Percentiles rank a stretch among this genome's conserved stretches.
Evolutionary conservation across 2,888 invertebrate species (phyloP).

Genomic region (Camptogramma bilineatum): DNA sequence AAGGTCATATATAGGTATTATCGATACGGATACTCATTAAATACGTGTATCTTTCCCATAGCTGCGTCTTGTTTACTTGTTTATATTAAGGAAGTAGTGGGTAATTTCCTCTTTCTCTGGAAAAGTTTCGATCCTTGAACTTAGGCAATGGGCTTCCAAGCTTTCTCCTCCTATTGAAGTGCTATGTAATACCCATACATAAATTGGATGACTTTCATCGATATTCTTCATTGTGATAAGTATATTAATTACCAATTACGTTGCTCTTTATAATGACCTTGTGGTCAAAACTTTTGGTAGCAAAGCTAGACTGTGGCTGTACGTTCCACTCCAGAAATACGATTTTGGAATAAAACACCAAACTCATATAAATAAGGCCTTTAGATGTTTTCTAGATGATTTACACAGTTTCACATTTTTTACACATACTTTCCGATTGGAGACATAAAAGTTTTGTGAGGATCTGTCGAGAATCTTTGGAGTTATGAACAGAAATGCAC

Average conservation of each 20-base stretch:
- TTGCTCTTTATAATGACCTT: neutral
- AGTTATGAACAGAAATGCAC: no score
- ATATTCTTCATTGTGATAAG: neutral
- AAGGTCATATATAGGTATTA: neutral
- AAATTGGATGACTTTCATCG: neutral
- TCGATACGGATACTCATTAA: no score
- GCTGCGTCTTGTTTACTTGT: neutral
- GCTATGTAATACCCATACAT: neutral
- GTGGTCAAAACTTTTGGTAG: neutral
- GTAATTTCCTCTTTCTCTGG: neutral
- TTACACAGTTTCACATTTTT: no score
- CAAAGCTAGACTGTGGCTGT: neutral
- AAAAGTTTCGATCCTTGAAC: conserved; percentile 3
- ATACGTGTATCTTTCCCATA: no score
- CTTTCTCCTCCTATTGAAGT: neutral
- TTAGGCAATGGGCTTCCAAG: neutral
- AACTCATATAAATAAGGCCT: no score
- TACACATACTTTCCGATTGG: no score
- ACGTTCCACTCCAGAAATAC: neutral
- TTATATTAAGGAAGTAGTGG: neutral
- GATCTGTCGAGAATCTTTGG: no score
- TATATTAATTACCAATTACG: neutral
- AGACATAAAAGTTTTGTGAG: no score
- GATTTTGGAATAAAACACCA: neutral
- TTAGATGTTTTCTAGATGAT: no score